A percentile compares a stretch with the other conserved stretches of the same genome.
These are phyloP conservation scores for Botia kubotai DNA, from an alignment of 2,797 vertebrate genomes.

Conservation along the genomic window DNA sequence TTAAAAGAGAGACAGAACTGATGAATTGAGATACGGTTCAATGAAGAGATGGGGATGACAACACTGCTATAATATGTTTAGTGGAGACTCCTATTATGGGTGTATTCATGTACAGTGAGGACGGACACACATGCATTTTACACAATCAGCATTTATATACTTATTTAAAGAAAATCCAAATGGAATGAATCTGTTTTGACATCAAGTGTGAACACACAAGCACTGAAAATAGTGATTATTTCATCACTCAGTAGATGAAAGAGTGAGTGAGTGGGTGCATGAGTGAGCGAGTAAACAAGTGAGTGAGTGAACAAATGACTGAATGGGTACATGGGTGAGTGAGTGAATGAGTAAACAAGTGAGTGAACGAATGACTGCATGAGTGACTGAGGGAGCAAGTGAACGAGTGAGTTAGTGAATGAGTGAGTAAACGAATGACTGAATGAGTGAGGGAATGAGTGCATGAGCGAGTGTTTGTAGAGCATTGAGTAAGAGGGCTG, in stretches of 20 bases:
- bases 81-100: not conserved
- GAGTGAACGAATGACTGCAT: not conserved
- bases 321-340: not conserved
- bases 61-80: not conserved
- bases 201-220: not conserved
- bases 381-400: not conserved
- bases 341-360: not conserved
- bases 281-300: not conserved
- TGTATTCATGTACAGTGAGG: conserved; percentile 12
- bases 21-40: conserved; percentile 26
- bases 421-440: not conserved
- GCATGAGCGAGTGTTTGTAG: not conserved
- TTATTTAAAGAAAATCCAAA: not conserved
- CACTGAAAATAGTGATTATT: too few species aligned
- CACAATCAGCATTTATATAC: not conserved
- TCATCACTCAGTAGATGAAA: not conserved
- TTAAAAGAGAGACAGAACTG: conserved; percentile 20
- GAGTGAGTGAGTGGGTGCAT: too few species aligned
- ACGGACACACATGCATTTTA: not conserved
- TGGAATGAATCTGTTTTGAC: not conserved
- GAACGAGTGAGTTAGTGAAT: not conserved
- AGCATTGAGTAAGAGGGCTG: conserved; percentile 21
- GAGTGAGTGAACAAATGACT: not conserved
- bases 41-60: not conserved
- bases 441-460: not conserved